These are phyloP conservation scores for Pholis gunnellus DNA, from an alignment of 2,113 vertebrate genomes.

Conservation along the genomic window DNA sequence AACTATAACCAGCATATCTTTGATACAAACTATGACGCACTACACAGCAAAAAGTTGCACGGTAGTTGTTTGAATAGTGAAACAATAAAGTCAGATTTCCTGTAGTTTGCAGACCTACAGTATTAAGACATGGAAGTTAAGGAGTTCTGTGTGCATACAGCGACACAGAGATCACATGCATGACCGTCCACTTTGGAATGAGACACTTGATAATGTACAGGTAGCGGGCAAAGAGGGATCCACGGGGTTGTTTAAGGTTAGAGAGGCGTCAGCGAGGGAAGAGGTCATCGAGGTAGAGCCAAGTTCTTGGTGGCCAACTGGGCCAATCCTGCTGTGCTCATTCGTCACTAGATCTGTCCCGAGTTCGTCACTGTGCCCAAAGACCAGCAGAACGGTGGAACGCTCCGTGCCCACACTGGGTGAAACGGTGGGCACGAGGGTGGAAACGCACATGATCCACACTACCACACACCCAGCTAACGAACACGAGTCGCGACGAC, in stretches of 20 bases:
- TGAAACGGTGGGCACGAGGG: conserved; percentile 6
- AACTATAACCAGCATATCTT: not conserved
- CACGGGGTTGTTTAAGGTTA: conserved; percentile 3
- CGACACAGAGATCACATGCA: not conserved
- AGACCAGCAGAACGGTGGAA: conserved; percentile 43
- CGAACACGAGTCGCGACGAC: not conserved
- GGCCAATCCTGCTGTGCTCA: conserved; percentile 71
- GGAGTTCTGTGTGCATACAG: not conserved
- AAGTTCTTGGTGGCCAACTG: conserved; percentile 70
- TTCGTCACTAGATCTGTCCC: conserved; percentile 65
- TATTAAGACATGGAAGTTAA: not conserved
- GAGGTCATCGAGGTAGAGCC: conserved; percentile 23
- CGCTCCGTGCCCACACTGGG: not conserved
- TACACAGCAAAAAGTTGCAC: not conserved
- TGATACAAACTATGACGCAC: too few species aligned
- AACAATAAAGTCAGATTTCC: too few species aligned
- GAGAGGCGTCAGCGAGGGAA: not conserved
- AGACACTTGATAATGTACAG: not conserved
- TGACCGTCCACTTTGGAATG: not conserved
- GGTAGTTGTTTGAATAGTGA: not conserved
- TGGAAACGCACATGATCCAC: not conserved
- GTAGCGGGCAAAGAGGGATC: not conserved
- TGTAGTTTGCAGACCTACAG: not conserved
- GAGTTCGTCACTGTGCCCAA: conserved; percentile 60
- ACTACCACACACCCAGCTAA: not conserved